Base-by-base conservation (phyloP, 2,888 invertebrate species). In the Tineola bisselliella region DNA sequence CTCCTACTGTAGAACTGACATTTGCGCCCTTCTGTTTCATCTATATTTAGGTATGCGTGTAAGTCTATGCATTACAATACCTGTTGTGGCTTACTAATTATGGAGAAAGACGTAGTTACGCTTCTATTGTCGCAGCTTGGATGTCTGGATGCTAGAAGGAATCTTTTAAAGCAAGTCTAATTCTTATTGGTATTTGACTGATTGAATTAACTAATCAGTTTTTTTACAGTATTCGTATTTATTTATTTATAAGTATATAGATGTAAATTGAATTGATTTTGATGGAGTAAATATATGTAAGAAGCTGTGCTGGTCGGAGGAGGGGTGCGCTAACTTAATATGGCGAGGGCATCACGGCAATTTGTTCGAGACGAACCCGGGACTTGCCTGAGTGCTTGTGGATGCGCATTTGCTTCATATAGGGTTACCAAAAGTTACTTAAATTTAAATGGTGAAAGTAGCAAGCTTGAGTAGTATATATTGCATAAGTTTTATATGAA, bases 271-370 rank as follows among this genome's bases (percentile, higher is more conserved):
- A 38, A 12, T 38, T 38, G n/a, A 38, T 38, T 12, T 10, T 6
- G n/a, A 38, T 10, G 38, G 10, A 38, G 48, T 48, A 48, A 13
- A 10, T 48, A 48, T 48, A 48, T 48, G n/a, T 17, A 48, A 48
- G 48, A 15, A 17, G 13, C 6, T 64, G 62, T 65, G 67, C 69
- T 68, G 67, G 66, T 69, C 68, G 10, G 48, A 60, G 66, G 70
- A 73, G 73, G 70, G 71, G 75, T 66, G 76, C 74, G 75, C 74
- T 82, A 83, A 84, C 82, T 81, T 81, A 84, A 84, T 84, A 82
- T 80, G 81, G 81, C 77, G 77, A 73, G 75, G 79, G 81, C 81
- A 83, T 82, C 80, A 79, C 76, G 79, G 81, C 81, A 86, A 84
- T 86, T 86, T 84, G 83, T 81, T 79, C 78, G 78, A 82, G 84